A percentile compares a stretch with the other conserved stretches of the same genome.
phyloP scores from a whole-genome alignment of 92 coral and sea anemone genomes.

The Bergia puertoricense region DNA sequence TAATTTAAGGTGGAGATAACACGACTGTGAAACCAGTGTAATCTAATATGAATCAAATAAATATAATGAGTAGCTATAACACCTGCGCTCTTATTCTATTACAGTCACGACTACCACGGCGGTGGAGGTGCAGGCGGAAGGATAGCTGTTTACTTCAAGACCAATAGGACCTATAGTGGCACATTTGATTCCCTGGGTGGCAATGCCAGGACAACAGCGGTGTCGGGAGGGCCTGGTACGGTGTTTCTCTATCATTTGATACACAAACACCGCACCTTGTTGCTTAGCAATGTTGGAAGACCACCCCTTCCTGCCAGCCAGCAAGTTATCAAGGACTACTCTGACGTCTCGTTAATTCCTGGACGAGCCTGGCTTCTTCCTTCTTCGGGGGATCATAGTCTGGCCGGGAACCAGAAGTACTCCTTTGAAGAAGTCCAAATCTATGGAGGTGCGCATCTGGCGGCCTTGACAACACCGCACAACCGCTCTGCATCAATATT shows the following conservation, averaged over 20 bases:
- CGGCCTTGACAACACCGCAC: constrained; percentile 52
- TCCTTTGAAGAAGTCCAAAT: constrained; percentile 75
- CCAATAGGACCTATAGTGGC: constrained; percentile 76
- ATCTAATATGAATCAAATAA: too few species aligned
- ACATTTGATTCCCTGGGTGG: constrained; percentile 71
- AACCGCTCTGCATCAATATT: constrained; percentile 66
- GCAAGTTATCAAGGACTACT: constrained; percentile 56
- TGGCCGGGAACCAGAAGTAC: constrained; percentile 68
- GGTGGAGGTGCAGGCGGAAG: constrained; percentile 61
- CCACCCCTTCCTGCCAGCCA: constrained; percentile 57
- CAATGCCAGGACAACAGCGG: constrained; percentile 53
- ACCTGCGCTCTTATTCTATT: too few species aligned
- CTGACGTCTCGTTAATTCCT: constrained; percentile 60
- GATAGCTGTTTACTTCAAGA: constrained; percentile 72
- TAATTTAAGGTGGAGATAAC: too few species aligned
- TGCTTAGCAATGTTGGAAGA: constrained; percentile 64
- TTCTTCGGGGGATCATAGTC: constrained; percentile 58
- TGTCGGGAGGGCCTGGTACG: constrained; percentile 76
- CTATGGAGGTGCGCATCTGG: constrained; percentile 66
- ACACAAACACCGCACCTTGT: constrained; percentile 72
- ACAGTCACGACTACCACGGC: constrained; percentile 18
- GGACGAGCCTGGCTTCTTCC: constrained; percentile 74
- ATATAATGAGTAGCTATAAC: too few species aligned
- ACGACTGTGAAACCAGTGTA: too few species aligned
- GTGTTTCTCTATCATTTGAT: constrained; percentile 68